phyloP scores from a whole-genome alignment of 2,888 invertebrate genomes.

The Fissipunctia ypsillon region DNA sequence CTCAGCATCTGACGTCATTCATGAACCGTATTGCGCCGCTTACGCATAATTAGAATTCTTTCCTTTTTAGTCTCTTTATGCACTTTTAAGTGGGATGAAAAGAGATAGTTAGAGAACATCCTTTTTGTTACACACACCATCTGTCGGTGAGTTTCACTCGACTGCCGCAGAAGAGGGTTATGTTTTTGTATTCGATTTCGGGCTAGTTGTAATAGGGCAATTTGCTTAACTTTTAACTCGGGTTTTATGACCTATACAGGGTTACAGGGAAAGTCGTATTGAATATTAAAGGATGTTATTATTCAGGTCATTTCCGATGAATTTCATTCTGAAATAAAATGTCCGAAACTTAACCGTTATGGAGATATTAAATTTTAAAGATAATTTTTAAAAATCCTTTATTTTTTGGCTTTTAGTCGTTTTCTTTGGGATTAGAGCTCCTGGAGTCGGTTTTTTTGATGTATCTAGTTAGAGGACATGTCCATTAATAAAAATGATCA shows the following conservation, averaged over 20 bases:
- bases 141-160: constrained; percentile 2
- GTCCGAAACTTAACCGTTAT: no score
- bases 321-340: no score
- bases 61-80: constrained; percentile 39
- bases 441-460: no score
- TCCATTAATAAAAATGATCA: no score
- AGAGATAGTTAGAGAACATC: constrained; percentile 14
- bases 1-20: constrained; percentile 45
- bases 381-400: no score
- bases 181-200: not conserved
- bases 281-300: no score
- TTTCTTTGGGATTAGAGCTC: no score
- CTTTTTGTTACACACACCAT: constrained; percentile 8
- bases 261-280: no score
- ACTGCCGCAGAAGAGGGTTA: not conserved
- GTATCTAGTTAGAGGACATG: no score
- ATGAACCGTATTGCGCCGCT: constrained; percentile 28
- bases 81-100: not conserved
- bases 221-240: not conserved
- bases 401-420: no score
- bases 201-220: not conserved
- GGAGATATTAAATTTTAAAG: no score
- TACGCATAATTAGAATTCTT: constrained; percentile 35
- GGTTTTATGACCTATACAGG: not conserved
- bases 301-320: no score